These are phyloP conservation scores for Criorhina ranunculi DNA, from an alignment of 2,888 invertebrate species.

Conservation along the genomic window DNA sequence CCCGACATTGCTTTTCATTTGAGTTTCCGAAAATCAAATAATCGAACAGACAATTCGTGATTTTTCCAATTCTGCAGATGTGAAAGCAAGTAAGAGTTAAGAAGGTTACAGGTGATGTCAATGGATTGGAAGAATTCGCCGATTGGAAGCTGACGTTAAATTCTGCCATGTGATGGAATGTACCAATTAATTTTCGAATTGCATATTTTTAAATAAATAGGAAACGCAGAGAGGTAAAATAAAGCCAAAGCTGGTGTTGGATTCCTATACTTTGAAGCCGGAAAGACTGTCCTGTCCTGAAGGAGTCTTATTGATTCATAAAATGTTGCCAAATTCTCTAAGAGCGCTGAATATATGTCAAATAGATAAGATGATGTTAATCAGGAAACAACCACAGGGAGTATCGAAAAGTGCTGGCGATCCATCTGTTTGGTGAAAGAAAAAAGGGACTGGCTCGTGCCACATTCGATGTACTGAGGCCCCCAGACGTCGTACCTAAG, in stretches of 20 bases:
- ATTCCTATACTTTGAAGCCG: no score
- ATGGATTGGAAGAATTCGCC: slow-evolving; percentile 1
- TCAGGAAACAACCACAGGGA: no score
- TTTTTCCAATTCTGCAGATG: slow-evolving; percentile 33
- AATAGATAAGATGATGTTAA: no score
- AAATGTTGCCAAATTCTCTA: no score
- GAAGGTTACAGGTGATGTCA: slow-evolving; percentile 23
- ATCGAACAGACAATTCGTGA: slow-evolving; percentile 59
- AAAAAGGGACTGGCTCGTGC: no score
- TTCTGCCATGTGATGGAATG: slow-evolving; percentile 6
- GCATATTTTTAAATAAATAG: neutral
- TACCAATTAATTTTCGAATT: neutral
- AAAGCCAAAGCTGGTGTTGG: neutral
- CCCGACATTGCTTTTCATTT: slow-evolving; percentile 24
- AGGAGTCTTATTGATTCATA: no score
- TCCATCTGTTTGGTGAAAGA: no score
- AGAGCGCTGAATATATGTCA: no score
- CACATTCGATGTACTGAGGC: no score
- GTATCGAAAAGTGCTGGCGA: no score
- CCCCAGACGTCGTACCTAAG: no score
- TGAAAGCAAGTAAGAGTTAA: neutral
- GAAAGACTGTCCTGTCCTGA: no score
- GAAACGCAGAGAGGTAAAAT: neutral
- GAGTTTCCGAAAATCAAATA: slow-evolving; percentile 59
- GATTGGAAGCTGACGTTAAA: slow-evolving; percentile 1